A percentile compares a stretch with the other conserved stretches of the same genome.
Conservation (phyloP, 2,113 vertebrate genomes). For the Symphodus melops region DNA sequence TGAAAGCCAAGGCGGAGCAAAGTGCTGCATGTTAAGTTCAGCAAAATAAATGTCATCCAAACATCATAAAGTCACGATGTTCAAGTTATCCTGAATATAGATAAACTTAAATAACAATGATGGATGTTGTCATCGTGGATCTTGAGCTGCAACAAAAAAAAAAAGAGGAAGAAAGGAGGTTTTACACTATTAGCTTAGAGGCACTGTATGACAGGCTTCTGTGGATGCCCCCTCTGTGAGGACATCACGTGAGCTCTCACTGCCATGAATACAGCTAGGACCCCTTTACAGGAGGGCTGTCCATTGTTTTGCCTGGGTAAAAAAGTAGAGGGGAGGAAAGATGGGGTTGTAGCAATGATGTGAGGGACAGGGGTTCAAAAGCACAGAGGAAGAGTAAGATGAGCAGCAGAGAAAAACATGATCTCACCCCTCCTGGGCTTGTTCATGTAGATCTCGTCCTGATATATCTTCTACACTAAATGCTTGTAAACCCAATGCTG, state of each 20-base stretch:
- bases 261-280: conserved; percentile 54
- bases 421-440: conserved; percentile 30
- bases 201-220: conserved; percentile 8
- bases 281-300: conserved; percentile 37
- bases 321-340: conserved; percentile 45
- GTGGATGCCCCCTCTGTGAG: conserved; percentile 53
- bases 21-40: too few relatives aligned
- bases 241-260: conserved; percentile 51
- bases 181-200: background rate
- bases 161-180: background rate
- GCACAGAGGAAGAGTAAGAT: conserved; percentile 1
- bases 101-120: background rate
- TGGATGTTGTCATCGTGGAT: background rate
- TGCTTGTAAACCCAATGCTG: conserved; percentile 34
- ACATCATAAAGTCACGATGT: too few relatives aligned
- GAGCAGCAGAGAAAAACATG: conserved; percentile 29
- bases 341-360: conserved; percentile 41
- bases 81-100: accelerated
- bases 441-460: conserved; percentile 50
- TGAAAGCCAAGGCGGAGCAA: too few relatives aligned
- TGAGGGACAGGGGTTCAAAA: conserved; percentile 20
- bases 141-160: background rate
- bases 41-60: too few relatives aligned
- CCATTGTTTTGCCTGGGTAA: conserved; percentile 63
- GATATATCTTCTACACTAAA: conserved; percentile 40